These are phyloP conservation scores for Hiodon alosoides DNA, from an alignment of 2,113 vertebrate species.

Conservation along the genomic window DNA sequence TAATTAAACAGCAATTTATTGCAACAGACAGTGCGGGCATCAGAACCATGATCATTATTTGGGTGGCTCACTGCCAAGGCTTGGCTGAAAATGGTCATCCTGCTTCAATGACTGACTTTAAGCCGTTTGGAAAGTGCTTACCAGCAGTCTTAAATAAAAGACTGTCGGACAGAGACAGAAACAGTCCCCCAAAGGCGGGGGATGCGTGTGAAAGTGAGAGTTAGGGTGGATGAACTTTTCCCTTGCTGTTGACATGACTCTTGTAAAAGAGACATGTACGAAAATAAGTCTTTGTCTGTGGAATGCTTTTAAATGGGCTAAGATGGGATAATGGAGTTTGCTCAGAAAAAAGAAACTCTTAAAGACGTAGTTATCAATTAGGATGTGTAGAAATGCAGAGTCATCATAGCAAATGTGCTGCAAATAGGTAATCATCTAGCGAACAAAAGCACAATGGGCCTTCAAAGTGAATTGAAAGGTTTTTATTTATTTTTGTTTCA, in stretches of 20 bases:
- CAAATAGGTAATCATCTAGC: not conserved
- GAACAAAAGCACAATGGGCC: not conserved
- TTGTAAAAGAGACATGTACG: constrained; percentile 33
- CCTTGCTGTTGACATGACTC: constrained; percentile 37
- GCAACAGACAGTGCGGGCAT: constrained; percentile 44
- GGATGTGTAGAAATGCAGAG: not conserved
- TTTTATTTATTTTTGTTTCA: not conserved
- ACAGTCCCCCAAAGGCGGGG: constrained; percentile 37
- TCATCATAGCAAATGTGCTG: not conserved
- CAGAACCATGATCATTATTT: constrained; percentile 62
- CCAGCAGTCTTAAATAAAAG: constrained; percentile 59
- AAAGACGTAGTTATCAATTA: not conserved
- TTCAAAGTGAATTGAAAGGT: not conserved
- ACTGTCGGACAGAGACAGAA: constrained; percentile 43
- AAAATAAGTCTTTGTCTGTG: not conserved
- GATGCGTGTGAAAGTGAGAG: constrained; percentile 45
- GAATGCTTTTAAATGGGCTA: not conserved
- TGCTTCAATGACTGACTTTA: constrained; percentile 49
- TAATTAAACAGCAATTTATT: constrained; percentile 27
- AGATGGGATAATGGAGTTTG: not conserved
- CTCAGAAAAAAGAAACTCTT: not conserved
- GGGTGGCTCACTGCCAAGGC: constrained; percentile 56
- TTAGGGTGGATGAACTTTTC: constrained; percentile 43
- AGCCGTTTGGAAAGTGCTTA: constrained; percentile 49
- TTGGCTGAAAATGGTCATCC: constrained; percentile 59